Evolutionary conservation across 2,797 vertebrate species (phyloP).

Genomic region (Geotrypetes seraphini): DNA sequence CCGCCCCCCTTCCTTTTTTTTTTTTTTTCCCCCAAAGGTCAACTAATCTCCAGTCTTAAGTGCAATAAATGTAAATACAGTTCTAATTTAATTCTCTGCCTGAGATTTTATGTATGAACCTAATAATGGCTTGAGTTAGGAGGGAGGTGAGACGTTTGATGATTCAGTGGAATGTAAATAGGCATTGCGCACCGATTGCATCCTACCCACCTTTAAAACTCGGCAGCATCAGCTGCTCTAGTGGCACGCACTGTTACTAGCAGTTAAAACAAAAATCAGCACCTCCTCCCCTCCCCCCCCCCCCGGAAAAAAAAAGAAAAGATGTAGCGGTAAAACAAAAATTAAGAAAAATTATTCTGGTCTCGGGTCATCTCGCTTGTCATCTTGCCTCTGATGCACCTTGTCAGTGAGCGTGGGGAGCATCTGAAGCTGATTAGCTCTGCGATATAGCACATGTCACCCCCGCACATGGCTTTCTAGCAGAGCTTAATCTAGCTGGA

Average conservation of each 20-base stretch:
- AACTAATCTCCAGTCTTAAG: slow-evolving; percentile 53
- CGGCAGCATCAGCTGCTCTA: slow-evolving; percentile 3
- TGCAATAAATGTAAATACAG: slow-evolving; percentile 50
- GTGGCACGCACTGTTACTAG: slow-evolving; percentile 15
- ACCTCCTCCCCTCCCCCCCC: too few species aligned
- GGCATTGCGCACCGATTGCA: slow-evolving; percentile 32
- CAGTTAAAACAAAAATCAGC: too few species aligned
- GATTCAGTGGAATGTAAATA: slow-evolving; percentile 50
- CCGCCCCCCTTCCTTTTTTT: slow-evolving; percentile 11
- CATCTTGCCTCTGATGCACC: too few species aligned
- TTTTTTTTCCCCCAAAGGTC: slow-evolving; percentile 34
- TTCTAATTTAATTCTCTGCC: slow-evolving; percentile 53
- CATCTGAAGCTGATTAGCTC: too few species aligned
- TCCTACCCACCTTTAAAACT: slow-evolving; percentile 7
- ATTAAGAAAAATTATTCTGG: too few species aligned
- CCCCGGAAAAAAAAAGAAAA: too few species aligned
- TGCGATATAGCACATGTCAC: too few species aligned
- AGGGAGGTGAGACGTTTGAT: slow-evolving; percentile 43
- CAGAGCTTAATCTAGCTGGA: too few species aligned
- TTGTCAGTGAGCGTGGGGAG: too few species aligned
- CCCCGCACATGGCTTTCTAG: too few species aligned
- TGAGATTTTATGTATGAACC: slow-evolving; percentile 41
- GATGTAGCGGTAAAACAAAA: too few species aligned
- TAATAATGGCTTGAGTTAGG: slow-evolving; percentile 47
- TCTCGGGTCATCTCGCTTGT: too few species aligned